Evolutionary conservation across 53 echinoderm and acorn worm species (phyloP).

Genomic region (Antedon mediterranea): DNA sequence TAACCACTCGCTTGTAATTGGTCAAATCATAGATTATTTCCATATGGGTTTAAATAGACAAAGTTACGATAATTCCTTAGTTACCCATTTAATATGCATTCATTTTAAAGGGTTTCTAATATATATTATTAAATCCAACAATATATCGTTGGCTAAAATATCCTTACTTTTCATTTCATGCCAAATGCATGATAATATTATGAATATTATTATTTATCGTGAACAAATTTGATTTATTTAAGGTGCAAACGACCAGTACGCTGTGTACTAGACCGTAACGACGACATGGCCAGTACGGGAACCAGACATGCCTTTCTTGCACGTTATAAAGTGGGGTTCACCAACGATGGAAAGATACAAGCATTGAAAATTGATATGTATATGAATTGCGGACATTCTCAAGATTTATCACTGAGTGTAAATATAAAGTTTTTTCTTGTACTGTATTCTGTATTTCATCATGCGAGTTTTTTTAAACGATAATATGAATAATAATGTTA

Average conservation of each 20-base stretch:
- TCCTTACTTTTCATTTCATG: not conserved
- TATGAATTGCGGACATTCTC: conserved; percentile 11
- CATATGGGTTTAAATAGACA: too few species aligned
- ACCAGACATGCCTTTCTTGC: conserved; percentile 17
- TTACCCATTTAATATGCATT: too few species aligned
- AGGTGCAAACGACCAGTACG: conserved; percentile 23
- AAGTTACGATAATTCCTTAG: too few species aligned
- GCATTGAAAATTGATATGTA: conserved; percentile 22
- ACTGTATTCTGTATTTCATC: too few species aligned
- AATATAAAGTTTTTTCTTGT: too few species aligned
- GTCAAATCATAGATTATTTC: too few species aligned
- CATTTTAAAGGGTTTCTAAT: too few species aligned
- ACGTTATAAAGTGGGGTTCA: conserved; percentile 27
- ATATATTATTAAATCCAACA: too few species aligned
- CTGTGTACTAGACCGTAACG: conserved; percentile 22
- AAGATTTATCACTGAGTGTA: not conserved
- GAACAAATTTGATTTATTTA: not conserved
- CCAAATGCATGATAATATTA: not conserved
- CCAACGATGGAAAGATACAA: conserved; percentile 11
- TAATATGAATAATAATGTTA: too few species aligned
- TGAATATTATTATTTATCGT: not conserved
- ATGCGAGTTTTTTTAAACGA: too few species aligned
- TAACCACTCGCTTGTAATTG: too few species aligned
- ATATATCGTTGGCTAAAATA: too few species aligned
- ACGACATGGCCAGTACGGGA: conserved; percentile 25